These are phyloP conservation scores for Polymixis flavicincta DNA, from an alignment of 2,888 invertebrate genomes.

Conservation along the genomic window DNA sequence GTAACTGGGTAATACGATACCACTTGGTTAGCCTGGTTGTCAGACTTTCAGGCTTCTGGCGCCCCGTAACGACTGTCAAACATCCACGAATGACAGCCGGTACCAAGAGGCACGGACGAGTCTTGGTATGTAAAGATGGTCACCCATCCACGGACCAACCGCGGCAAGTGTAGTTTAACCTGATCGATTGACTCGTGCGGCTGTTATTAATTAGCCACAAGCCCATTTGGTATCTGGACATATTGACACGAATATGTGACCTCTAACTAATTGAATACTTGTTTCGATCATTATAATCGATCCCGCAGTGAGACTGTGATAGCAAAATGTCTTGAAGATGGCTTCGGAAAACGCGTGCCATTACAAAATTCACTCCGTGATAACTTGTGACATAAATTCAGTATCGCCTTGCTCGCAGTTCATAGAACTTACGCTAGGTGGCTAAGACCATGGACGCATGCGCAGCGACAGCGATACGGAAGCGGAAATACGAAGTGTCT, in stretches of 20 bases:
- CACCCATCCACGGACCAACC: no score
- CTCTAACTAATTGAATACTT: slow-evolving; percentile 58
- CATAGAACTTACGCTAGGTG: slow-evolving; percentile 85
- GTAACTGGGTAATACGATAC: no score
- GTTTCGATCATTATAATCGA: slow-evolving; percentile 29
- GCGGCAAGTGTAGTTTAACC: no score
- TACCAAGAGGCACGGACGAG: no score
- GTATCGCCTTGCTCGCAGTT: slow-evolving; percentile 83
- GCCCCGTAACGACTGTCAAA: no score
- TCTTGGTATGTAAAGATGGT: no score
- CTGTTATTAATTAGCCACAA: no score
- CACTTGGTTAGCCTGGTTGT: no score
- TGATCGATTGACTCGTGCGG: no score
- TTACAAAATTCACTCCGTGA: slow-evolving; percentile 85
- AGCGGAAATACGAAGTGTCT: slow-evolving; percentile 25
- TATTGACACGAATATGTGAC: slow-evolving; percentile 51
- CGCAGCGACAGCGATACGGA: slow-evolving; percentile 52
- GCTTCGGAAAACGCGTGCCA: slow-evolving; percentile 82
- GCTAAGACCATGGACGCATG: slow-evolving; percentile 49
- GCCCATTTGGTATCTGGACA: slow-evolving; percentile 22
- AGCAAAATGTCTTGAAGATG: slow-evolving; percentile 55
- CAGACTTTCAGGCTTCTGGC: no score
- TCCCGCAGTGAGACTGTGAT: slow-evolving; percentile 28
- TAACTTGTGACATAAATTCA: slow-evolving; percentile 87
- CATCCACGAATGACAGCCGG: no score